Evolutionary conservation across 2,113 vertebrate species (phyloP).

Genomic region (Machaerirhynchus nigripectus): DNA sequence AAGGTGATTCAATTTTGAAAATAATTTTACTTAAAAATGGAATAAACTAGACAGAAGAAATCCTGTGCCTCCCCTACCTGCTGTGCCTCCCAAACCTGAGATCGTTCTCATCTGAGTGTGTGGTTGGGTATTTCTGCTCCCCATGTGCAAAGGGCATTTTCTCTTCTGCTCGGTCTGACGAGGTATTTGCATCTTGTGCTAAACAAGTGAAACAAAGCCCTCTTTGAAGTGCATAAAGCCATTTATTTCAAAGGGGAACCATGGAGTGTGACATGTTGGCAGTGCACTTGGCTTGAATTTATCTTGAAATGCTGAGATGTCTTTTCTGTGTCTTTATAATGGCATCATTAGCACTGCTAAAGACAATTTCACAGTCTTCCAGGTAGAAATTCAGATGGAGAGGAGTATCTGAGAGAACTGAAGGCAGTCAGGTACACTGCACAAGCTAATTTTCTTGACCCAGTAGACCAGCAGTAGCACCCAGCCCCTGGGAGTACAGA

Average conservation of each 20-base stretch:
- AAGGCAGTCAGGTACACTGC: background rate
- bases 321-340: constrained; percentile 26
- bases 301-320: constrained; percentile 9
- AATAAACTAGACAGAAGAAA: background rate
- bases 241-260: constrained; percentile 51
- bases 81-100: background rate
- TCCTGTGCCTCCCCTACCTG: background rate
- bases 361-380: background rate
- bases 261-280: constrained; percentile 18
- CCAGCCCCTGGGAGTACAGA: background rate
- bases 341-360: constrained; percentile 4
- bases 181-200: constrained; percentile 38
- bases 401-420: background rate
- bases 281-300: constrained; percentile 30
- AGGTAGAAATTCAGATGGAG: background rate
- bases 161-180: background rate
- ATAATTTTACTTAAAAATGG: background rate
- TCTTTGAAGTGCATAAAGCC: constrained; percentile 55
- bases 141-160: background rate
- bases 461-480: background rate
- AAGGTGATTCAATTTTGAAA: background rate
- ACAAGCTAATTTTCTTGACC: background rate
- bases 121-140: background rate
- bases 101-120: background rate
- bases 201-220: constrained; percentile 39